Base-by-base conservation (phyloP, 2,113 vertebrate genomes). In the Nicator chloris region DNA sequence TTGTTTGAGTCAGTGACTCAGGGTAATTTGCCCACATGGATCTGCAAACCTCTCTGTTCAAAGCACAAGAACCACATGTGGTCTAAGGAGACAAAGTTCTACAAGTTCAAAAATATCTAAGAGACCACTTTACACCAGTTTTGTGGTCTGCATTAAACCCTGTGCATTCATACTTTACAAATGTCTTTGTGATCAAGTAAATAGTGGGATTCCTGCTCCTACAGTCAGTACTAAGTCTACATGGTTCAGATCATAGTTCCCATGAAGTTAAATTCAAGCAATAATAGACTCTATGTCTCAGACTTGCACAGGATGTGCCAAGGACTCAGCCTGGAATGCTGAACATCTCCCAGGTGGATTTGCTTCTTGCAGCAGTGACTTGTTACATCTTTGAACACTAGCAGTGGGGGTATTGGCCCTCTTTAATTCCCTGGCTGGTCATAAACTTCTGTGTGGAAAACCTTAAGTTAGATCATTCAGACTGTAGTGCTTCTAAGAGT, bases 201-300 rank as follows among this genome's bases (percentile, higher is more conserved):
- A 69, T 57, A 47, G 51, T n/a, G 11, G 6, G 10, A 54, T 73
- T 85, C 12, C 19, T 54, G 26, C 23, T 82, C 13, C 19, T 61
- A 11, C 37, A 45, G 27, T 27, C 16, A 27, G 15, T 40, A 44
- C 11, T 44, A 23, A 9, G 10, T 21, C 7, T 50, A 15, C 37
- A 18, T 63, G 22, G 50, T 45, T 78, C 0, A 0, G 12, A 19
- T 27, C 33, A 30, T 9, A 45, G 30, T 5, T 60, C 8, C 21
- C 30, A 40, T 45, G 11, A 72, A 69, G 28, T 45, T 50, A 73
- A 30, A 50, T 60, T 86, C 39, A 73, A 90, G 20, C 22, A 77
- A 23, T 49, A 54, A 11, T 45, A 40, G 19, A 2, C 26, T 87
- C 26, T 87, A 14, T 40, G 24, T 40, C 42, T 80, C 69, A 64